Conservation (phyloP, 2,797 vertebrate genomes). For the Arrhamphus sclerolepis region DNA sequence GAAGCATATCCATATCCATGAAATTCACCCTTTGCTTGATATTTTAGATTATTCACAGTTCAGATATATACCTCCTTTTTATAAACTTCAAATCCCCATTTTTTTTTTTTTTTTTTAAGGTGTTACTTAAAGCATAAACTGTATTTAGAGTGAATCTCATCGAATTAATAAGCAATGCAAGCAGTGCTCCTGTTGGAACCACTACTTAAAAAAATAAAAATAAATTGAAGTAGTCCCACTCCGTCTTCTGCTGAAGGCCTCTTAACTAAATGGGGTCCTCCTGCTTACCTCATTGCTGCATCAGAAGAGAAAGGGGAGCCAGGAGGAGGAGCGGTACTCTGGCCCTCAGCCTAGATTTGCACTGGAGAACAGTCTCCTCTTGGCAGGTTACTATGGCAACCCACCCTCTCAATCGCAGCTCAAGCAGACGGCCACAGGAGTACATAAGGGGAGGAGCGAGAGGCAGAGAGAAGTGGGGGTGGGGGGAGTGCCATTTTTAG, state of each 20-base stretch:
- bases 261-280: slow-evolving; percentile 38
- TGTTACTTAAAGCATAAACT: too few relatives aligned
- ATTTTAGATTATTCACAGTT: too few relatives aligned
- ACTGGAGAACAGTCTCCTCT: slow-evolving; percentile 52
- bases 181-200: slow-evolving; percentile 5
- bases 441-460: slow-evolving; percentile 14
- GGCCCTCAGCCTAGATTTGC: slow-evolving; percentile 55
- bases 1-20: too few relatives aligned
- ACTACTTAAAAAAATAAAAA: neutral
- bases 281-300: slow-evolving; percentile 60
- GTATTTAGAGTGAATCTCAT: too few relatives aligned
- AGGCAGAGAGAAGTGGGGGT: slow-evolving; percentile 5
- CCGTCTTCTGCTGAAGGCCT: slow-evolving; percentile 11
- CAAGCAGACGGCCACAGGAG: slow-evolving; percentile 46
- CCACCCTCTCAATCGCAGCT: slow-evolving; percentile 32
- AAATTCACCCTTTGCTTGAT: too few relatives aligned
- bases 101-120: too few relatives aligned
- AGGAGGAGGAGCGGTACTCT: slow-evolving; percentile 30
- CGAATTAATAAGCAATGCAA: too few relatives aligned
- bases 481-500: slow-evolving; percentile 62
- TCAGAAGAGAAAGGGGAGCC: slow-evolving; percentile 16
- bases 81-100: too few relatives aligned
- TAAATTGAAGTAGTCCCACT: slow-evolving; percentile 2
- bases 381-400: slow-evolving; percentile 73
- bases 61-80: too few relatives aligned